These are phyloP conservation scores for Trissonchulus sp. DNA, from an alignment of 2,888 invertebrate species.

Conservation along the genomic window DNA sequence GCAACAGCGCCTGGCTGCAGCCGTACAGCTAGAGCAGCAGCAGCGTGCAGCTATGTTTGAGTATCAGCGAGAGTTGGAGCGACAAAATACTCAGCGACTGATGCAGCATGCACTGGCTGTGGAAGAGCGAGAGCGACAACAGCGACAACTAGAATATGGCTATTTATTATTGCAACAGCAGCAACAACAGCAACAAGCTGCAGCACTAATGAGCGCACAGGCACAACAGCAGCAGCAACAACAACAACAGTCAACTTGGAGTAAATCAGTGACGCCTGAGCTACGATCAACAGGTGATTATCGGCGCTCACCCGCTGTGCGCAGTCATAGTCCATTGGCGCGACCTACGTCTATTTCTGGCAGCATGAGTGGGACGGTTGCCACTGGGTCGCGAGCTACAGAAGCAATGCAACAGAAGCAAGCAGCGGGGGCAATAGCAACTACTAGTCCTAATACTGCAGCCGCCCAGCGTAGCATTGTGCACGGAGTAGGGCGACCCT, in stretches of 20 bases:
- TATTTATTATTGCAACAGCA: constrained; percentile 24
- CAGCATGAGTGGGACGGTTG: not conserved
- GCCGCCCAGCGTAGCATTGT: not conserved
- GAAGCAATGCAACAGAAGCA: not conserved
- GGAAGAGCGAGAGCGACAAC: not conserved
- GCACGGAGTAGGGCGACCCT: not conserved
- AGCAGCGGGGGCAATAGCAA: not conserved
- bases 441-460: not conserved
- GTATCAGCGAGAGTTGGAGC: not conserved
- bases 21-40: no score
- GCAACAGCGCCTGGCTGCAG: no score
- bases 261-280: not conserved
- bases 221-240: constrained; percentile 17
- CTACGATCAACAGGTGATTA: not conserved
- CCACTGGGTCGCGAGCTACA: not conserved
- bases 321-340: not conserved
- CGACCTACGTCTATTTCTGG: not conserved
- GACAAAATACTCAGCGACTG: not conserved
- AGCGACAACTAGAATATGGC: not conserved
- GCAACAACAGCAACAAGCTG: constrained; percentile 25
- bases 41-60: not conserved
- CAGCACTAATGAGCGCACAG: not conserved
- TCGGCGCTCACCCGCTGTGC: not conserved
- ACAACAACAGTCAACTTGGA: not conserved
- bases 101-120: not conserved